Evolutionary conservation across 2,113 vertebrate species (phyloP).

Genomic region (Coregonus clupeaformis): DNA sequence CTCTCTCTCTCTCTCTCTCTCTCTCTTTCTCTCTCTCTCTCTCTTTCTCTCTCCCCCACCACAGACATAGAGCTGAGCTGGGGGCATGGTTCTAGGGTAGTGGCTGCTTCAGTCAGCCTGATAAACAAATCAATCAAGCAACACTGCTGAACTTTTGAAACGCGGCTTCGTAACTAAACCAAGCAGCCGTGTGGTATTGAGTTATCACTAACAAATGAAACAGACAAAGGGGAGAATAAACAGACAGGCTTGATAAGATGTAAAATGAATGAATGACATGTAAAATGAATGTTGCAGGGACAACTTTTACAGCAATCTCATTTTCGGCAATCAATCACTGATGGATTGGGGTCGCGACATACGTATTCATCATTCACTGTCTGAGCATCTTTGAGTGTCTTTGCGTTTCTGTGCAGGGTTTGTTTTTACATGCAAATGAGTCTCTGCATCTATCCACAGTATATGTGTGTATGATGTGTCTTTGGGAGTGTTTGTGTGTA

Average conservation of each 20-base stretch:
- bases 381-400: background rate
- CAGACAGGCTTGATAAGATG: too few species aligned
- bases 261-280: too few species aligned
- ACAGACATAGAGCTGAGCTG: background rate
- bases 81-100: background rate
- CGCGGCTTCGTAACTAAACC: background rate
- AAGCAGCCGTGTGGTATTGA: background rate
- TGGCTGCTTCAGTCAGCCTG: background rate
- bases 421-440: background rate
- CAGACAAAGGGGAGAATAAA: too few species aligned
- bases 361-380: background rate
- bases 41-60: background rate
- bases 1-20: background rate
- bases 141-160: slow-evolving; percentile 16
- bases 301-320: too few species aligned
- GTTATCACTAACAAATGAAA: too few species aligned
- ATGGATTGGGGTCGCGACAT: too few species aligned
- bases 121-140: slow-evolving; percentile 14
- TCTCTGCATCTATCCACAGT: background rate
- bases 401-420: background rate
- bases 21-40: too few species aligned
- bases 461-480: background rate
- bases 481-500: too few species aligned
- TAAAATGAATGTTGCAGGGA: too few species aligned
- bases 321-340: too few species aligned